Percentiles rank a stretch among this genome's conserved stretches.
phyloP scores from a whole-genome alignment of 2,888 invertebrate genomes.

The Celastrina argiolus region DNA sequence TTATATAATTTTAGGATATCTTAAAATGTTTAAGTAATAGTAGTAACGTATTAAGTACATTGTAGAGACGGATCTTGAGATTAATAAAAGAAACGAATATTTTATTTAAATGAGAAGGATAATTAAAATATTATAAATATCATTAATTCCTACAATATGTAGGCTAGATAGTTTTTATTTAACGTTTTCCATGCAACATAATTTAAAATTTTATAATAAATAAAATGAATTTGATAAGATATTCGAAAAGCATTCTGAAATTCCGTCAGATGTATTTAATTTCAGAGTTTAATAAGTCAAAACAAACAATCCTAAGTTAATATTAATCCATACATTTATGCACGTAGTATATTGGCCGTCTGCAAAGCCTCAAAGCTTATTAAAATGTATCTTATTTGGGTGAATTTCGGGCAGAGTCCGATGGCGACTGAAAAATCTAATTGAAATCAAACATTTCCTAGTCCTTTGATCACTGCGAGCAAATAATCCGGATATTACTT shows the following conservation, averaged over 20 bases:
- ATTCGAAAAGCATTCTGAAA: not conserved
- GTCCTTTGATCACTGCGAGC: constrained; percentile 9
- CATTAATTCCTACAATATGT: too few relatives aligned
- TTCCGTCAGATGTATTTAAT: constrained; percentile 1
- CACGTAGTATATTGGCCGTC: not conserved
- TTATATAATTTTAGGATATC: too few relatives aligned
- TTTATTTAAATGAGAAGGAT: too few relatives aligned
- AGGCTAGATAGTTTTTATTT: too few relatives aligned
- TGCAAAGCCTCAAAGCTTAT: constrained; percentile 1
- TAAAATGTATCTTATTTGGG: constrained; percentile 9
- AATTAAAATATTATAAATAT: too few relatives aligned
- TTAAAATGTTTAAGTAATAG: too few relatives aligned
- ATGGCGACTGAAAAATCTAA: constrained; percentile 3
- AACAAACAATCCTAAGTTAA: constrained; percentile 6
- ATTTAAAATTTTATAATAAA: too few relatives aligned
- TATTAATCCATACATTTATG: constrained; percentile 5
- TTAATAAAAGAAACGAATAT: too few relatives aligned
- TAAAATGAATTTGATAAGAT: not conserved
- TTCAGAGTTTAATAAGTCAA: not conserved
- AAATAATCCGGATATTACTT: constrained; percentile 18
- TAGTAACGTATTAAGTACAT: too few relatives aligned
- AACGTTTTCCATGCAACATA: too few relatives aligned
- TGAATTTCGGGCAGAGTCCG: not conserved
- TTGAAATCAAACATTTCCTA: constrained; percentile 18
- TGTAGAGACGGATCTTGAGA: too few relatives aligned